Percentiles rank a stretch among this genome's conserved stretches.
These are phyloP conservation scores for Myiozetetes cayanensis DNA, from an alignment of 2,113 vertebrate genomes.

Conservation along the genomic window DNA sequence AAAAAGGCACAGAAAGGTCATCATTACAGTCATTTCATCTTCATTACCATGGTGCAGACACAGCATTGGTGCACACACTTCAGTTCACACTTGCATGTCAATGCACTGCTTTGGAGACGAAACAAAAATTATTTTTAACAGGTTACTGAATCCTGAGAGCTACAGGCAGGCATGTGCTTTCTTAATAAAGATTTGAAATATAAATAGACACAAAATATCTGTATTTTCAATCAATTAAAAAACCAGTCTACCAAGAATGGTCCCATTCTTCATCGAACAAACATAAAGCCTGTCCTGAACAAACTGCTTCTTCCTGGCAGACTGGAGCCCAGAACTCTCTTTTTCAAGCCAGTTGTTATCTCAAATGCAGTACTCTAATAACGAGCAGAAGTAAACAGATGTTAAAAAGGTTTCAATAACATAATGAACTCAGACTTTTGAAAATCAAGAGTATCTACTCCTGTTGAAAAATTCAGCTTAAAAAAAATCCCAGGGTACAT, in stretches of 20 bases:
- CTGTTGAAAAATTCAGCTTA: not conserved
- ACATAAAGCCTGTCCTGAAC: not conserved
- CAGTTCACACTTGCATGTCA: not conserved
- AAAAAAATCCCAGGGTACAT: not conserved
- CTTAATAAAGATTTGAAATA: not conserved
- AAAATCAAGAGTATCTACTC: not conserved
- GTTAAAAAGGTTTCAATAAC: not conserved
- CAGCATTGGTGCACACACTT: constrained; percentile 6
- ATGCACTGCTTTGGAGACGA: not conserved
- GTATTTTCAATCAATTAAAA: constrained; percentile 50
- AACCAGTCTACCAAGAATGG: constrained; percentile 13
- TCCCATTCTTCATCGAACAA: not conserved
- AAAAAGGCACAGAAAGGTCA: constrained; percentile 80
- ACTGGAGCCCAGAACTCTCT: not conserved
- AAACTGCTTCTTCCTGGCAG: not conserved
- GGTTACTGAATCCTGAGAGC: not conserved
- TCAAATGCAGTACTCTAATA: not conserved
- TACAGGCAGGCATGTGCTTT: not conserved
- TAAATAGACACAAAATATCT: not conserved
- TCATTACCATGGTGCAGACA: constrained; percentile 65
- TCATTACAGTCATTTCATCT: constrained; percentile 70
- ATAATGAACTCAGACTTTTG: not conserved
- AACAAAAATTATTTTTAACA: not conserved
- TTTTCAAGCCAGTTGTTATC: not conserved
- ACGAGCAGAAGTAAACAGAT: not conserved